Evolutionary conservation across 1,140 invertebrate genomes (phyloP), one percentile per base, ranked within the genome.

Genomic region (Leptonema lineaticorne): DNA sequence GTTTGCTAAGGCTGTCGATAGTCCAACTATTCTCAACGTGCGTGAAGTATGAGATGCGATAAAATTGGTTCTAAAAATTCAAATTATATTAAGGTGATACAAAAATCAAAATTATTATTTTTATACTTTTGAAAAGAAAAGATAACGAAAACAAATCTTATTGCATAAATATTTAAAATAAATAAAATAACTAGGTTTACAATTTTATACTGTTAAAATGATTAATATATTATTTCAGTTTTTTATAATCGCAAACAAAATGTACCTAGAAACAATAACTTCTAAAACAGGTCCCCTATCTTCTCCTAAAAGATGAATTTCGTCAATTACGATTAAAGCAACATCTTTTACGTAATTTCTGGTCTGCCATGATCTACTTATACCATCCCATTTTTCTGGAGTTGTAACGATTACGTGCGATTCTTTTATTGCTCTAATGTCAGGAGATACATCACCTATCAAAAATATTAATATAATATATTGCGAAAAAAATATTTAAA

Each of bases 321-420:
- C 97, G 80, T 99, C 97, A 74, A 99, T 98, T 22, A 99, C 89
- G 66, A 99, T 94, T 0, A 99, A 82, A 0, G 91, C 89, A 0
- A 99, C 97, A 75, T 95, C 86, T 68, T 88, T 90, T 0, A 99
- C 97, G 76, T 99, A 99, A 79, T 90, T 91, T 71, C 97, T 86
- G 0, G 93, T 98, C 75, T 98, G 96, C 96, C 97, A 99, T 67
- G 93, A 95, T 71, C 97, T 86, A 78, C 94, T 97, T 64, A 99
- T 94, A 69, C 96, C 97, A 78, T 99, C 97, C 97, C 97, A 99
- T 80, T 99, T 99, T 81, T 99, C 97, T 0, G 97, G 97, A 0
- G 97, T 99, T 1, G 97, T 99, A 0, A 99, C 94, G 72, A 99
- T 98, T 0, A 99, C 89, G 76, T 94, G 90, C 0, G 97, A 90